Conservation (phyloP, 2,797 vertebrate species). For the Ficedula albicollis region DNA sequence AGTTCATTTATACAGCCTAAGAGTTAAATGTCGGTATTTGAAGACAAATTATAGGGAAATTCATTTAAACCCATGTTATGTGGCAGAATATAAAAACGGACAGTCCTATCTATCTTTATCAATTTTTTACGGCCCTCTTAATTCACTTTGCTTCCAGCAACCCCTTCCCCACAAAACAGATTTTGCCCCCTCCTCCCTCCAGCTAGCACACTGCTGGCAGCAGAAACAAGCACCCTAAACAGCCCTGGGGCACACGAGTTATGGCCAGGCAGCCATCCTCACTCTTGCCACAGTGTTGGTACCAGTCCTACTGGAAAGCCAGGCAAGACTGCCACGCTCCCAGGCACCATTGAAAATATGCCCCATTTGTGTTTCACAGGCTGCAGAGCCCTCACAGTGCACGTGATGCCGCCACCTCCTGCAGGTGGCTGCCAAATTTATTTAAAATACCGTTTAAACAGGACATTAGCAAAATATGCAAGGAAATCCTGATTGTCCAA, state of each 20-base stretch:
- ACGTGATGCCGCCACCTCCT: background rate
- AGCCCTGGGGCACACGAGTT: background rate
- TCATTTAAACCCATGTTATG: constrained; percentile 72
- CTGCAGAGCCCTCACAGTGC: background rate
- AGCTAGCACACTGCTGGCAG: background rate
- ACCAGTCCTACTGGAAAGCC: background rate
- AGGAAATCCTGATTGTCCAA: background rate
- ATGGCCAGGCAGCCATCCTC: background rate
- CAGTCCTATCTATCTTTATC: constrained; percentile 59
- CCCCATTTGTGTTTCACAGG: background rate
- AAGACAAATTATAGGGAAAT: constrained; percentile 75
- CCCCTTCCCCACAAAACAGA: constrained; percentile 25
- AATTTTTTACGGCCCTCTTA: constrained; percentile 56
- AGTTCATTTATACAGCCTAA: constrained; percentile 71
- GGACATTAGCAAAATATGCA: background rate
- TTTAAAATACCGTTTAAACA: background rate
- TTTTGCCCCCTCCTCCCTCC: constrained; percentile 23
- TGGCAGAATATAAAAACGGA: constrained; percentile 70
- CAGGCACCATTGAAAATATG: background rate
- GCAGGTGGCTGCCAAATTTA: background rate
- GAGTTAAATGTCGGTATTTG: constrained; percentile 73
- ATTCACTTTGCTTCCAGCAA: constrained; percentile 54
- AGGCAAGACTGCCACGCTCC: background rate
- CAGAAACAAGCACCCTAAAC: background rate
- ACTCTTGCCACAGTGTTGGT: background rate